Base-by-base conservation (phyloP, 1,140 invertebrate genomes). In the Sycophaga agraensis region DNA sequence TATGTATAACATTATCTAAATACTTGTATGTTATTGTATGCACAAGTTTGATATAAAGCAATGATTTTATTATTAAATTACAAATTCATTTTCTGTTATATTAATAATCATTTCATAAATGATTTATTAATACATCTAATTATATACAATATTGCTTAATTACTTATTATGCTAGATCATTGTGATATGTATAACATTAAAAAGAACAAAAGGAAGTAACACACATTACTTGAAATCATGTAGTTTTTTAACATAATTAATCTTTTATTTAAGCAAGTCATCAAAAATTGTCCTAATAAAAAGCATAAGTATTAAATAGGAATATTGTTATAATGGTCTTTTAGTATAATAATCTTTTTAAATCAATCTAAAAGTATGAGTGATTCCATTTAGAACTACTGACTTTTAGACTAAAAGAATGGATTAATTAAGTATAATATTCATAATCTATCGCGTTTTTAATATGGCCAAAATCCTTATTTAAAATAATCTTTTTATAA, bases 1-100 rank as follows among this genome's bases (percentile, higher is more conserved):
- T 46, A 64, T 56, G 37, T 67, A 49, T 62, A 68, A 71, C 49
- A 65, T 58, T 60, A 53, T 66, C 55, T 67, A 67, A 67, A 65
- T 65, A 66, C 24, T 60, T 59, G 26, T 40, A 56, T 63, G 35
- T 61, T 56, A 65, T 49, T 57, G 49, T 54, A 59, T 64, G 50
- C 37, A 22, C 48, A 63, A 35, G 26, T 39, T 50, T 17, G 39
- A 64, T 67, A 58, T 51, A 59, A 59, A 64, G 34, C 54, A 24
- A 49, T 54, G 22, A 40, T 35, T 62, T 56, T 56, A 48, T 59
- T 58, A 51, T 62, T 65, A 65, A 59, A 59, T 65, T 58, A 62
- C 50, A 63, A 59, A 50, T 43, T 64, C 12, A 54, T 46, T 63
- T 60, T 16, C 53, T 43, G n/a, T 48, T 7, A 54, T 49, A 26